phyloP scores from a whole-genome alignment of 1,140 invertebrate species.

The Batillaria attramentaria region DNA sequence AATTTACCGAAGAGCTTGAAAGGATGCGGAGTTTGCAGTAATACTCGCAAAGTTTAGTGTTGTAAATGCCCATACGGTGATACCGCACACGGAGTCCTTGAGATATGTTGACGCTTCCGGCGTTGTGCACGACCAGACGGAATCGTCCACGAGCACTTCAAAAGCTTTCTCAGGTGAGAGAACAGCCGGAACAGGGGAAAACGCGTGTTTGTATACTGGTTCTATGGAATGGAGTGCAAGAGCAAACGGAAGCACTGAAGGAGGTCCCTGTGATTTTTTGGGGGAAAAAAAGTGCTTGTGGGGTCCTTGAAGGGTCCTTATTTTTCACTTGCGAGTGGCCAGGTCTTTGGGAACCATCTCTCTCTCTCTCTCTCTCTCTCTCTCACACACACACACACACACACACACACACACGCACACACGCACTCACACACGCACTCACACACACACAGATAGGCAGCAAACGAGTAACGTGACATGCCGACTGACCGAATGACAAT shows the following conservation, averaged over 20 bases:
- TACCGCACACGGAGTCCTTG: too few species aligned
- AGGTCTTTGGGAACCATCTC: too few species aligned
- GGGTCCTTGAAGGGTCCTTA: background rate
- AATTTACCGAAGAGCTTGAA: too few species aligned
- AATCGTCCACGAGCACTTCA: too few species aligned
- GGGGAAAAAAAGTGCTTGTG: background rate
- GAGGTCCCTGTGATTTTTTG: background rate
- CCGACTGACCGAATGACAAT: background rate
- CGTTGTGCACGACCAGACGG: too few species aligned
- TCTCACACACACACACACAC: background rate
- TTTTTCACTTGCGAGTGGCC: background rate
- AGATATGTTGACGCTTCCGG: too few species aligned
- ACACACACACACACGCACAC: background rate
- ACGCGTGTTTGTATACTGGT: too few species aligned
- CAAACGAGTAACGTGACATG: background rate
- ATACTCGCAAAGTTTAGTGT: too few species aligned
- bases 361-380: background rate
- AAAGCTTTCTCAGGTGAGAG: too few species aligned
- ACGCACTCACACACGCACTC: slow-evolving; percentile 12
- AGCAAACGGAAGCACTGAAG: background rate
- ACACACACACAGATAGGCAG: background rate
- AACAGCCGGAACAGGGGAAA: too few species aligned
- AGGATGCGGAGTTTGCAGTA: too few species aligned
- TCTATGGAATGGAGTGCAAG: background rate
- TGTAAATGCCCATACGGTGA: too few species aligned